phyloP scores from a whole-genome alignment of 1,140 invertebrate species.

The Aphidius gifuensis region DNA sequence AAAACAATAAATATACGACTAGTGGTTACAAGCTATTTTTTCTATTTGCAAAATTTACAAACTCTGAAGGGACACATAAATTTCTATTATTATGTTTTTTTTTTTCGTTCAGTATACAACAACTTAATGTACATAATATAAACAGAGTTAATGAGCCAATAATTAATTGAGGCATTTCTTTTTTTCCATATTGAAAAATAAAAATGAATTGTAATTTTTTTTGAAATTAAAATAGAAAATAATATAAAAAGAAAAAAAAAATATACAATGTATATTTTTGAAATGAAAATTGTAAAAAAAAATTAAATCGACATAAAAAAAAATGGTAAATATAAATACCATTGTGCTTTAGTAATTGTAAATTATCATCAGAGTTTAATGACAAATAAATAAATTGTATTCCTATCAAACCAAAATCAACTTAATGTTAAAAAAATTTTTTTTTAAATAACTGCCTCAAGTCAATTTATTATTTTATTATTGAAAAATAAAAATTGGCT shows the following conservation, averaged over 20 bases:
- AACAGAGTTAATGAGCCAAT: too few species aligned
- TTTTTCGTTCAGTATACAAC: conserved; percentile 9
- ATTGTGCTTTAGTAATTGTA: too few species aligned
- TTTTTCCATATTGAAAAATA: not conserved
- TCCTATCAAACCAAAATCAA: not conserved
- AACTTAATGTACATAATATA: too few species aligned
- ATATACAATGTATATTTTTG: not conserved
- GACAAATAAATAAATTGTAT: too few species aligned
- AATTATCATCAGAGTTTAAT: too few species aligned
- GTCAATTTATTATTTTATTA: conserved; percentile 1
- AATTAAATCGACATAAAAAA: too few species aligned
- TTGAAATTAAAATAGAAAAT: not conserved
- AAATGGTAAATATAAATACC: too few species aligned
- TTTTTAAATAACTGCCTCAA: not conserved
- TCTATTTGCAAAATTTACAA: conserved; percentile 23
- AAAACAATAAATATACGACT: conserved; percentile 45
- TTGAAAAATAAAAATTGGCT: not conserved
- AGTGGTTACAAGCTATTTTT: conserved; percentile 54
- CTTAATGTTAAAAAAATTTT: not conserved
- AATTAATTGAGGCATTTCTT: not conserved
- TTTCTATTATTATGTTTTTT: conserved; percentile 4
- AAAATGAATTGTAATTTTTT: not conserved
- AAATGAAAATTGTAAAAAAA: not conserved
- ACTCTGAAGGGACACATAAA: conserved; percentile 13
- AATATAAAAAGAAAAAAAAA: not conserved